These are phyloP conservation scores for Cepphus grylle DNA, from an alignment of 2,113 vertebrate genomes.

Conservation along the genomic window DNA sequence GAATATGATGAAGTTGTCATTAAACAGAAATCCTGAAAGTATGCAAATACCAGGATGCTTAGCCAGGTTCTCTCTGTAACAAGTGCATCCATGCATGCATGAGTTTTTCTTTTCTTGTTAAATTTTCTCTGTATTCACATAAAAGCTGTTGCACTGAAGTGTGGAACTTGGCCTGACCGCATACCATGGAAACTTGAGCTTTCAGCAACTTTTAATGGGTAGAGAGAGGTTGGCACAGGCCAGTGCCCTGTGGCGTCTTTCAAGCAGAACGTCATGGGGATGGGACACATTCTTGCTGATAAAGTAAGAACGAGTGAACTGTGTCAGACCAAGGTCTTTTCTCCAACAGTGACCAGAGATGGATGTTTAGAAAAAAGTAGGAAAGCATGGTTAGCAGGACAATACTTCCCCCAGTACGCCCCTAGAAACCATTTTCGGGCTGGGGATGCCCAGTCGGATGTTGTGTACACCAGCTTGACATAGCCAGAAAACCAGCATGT, in stretches of 20 bases:
- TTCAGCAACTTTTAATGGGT: background rate
- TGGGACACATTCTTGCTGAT: background rate
- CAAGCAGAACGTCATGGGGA: background rate
- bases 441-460: background rate
- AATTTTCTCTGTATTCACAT: background rate
- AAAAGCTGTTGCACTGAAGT: background rate
- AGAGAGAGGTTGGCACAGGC: background rate
- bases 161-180: background rate
- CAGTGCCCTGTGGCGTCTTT: background rate
- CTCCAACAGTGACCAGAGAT: background rate
- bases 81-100: background rate
- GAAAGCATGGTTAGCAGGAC: fast-evolving
- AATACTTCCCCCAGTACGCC: too few species aligned
- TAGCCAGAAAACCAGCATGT: background rate
- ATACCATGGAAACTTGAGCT: background rate
- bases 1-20: background rate
- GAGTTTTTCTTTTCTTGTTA: background rate
- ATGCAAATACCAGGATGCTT: background rate
- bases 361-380: background rate
- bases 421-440: background rate
- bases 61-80: background rate
- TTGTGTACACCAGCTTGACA: background rate
- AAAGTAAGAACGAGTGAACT: fast-evolving
- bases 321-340: background rate
- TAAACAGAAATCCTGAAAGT: background rate